Percentiles rank a stretch among this genome's conserved stretches.
Evolutionary conservation across 2,888 invertebrate genomes (phyloP).

Genomic region (Barypeithes pellucidus): DNA sequence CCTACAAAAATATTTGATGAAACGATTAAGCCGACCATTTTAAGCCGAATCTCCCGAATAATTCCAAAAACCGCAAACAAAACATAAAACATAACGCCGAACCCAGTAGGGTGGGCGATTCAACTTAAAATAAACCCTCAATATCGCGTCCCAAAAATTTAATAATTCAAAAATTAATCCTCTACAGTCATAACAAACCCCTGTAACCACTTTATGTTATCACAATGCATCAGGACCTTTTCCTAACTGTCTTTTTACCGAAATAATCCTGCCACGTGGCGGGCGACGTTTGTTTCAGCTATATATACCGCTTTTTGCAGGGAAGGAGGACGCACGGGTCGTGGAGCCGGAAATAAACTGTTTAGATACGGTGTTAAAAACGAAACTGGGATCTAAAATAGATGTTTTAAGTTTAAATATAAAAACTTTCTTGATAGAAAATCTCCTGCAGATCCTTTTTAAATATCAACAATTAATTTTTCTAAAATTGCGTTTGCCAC

Average conservation of each 20-base stretch:
- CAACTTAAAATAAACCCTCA: conserved; percentile 37
- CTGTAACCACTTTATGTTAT: conserved; percentile 66
- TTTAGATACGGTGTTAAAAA: conserved; percentile 10
- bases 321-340: conserved; percentile 7
- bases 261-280: conserved; percentile 55
- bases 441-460: too few species aligned
- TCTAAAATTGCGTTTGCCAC: too few species aligned
- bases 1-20: conserved; percentile 21
- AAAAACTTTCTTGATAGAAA: too few species aligned
- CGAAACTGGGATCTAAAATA: neutral
- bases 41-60: neutral
- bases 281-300: conserved; percentile 30
- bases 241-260: conserved; percentile 63
- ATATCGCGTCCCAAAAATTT: conserved; percentile 59
- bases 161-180: conserved; percentile 67
- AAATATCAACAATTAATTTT: too few species aligned
- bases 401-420: too few species aligned
- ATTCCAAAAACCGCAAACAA: conserved; percentile 32
- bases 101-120: conserved; percentile 16
- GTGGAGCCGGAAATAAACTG: conserved; percentile 9
- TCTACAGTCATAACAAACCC: conserved; percentile 66
- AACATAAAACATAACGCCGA: conserved; percentile 28
- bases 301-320: conserved; percentile 9
- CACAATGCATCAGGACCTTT: conserved; percentile 63
- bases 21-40: conserved; percentile 20